These are phyloP conservation scores for Struthidea cinerea DNA, from an alignment of 2,113 vertebrate species.

Conservation along the genomic window DNA sequence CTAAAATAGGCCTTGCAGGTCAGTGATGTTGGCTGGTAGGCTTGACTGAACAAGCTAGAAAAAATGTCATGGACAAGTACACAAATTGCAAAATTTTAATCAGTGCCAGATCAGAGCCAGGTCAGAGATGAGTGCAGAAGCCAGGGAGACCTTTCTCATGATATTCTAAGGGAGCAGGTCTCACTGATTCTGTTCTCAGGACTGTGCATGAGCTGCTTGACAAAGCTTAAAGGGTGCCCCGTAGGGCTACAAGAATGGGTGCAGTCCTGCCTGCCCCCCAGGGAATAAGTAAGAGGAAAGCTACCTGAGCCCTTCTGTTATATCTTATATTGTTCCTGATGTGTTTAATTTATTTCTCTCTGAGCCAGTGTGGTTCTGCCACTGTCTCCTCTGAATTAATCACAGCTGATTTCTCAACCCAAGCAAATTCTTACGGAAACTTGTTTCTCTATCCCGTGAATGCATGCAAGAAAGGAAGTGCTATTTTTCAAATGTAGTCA, in stretches of 20 bases:
- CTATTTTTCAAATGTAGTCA: not conserved
- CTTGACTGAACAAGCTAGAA: not conserved
- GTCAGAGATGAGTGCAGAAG: not conserved
- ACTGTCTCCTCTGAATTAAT: not conserved
- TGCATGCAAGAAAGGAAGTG: not conserved
- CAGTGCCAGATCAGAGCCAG: not conserved
- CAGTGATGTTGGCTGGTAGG: not conserved
- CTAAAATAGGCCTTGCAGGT: not conserved
- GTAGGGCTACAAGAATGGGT: not conserved
- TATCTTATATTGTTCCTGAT: not conserved
- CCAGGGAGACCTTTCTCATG: rapidly evolving
- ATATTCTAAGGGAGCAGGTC: not conserved
- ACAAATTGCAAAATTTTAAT: not conserved
- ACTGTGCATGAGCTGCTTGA: not conserved
- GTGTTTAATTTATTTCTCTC: not conserved
- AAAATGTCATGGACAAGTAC: not conserved
- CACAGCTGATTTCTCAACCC: not conserved
- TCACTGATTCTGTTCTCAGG: not conserved
- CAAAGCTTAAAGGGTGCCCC: not conserved
- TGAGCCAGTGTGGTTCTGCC: not conserved
- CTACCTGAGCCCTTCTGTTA: not conserved
- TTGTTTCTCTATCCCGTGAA: not conserved
- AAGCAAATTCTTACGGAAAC: not conserved
- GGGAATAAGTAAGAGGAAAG: not conserved
- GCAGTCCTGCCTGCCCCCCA: not conserved